A percentile compares a stretch with the other conserved stretches of the same genome.
Conservation (phyloP, 92 coral and sea anemone species). For the Palythoa caribaeorum region DNA sequence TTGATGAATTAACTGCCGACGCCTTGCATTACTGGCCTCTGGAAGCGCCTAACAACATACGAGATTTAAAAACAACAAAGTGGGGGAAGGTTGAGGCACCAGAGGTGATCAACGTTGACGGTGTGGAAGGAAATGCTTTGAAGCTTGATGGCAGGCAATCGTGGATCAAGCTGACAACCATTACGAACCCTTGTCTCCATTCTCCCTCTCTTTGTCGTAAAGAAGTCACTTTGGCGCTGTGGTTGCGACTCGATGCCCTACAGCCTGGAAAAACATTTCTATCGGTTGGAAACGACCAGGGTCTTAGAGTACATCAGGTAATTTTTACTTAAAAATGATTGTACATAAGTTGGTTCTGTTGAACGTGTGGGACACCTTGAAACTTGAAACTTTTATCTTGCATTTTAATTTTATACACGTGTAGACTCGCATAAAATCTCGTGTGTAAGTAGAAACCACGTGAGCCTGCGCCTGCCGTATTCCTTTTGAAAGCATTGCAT, state of each 20-base stretch:
- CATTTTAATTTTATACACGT: background rate
- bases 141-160: constrained; percentile 8
- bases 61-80: constrained; percentile 9
- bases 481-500: background rate
- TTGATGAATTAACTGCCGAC: constrained; percentile 2
- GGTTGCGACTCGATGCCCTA: background rate
- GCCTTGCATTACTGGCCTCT: constrained; percentile 32
- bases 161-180: constrained; percentile 21
- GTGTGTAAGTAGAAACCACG: background rate
- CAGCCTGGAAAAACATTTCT: constrained; percentile 30
- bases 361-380: background rate
- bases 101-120: background rate
- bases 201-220: background rate
- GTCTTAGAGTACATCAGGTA: constrained; percentile 43
- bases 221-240: constrained; percentile 15
- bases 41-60: constrained; percentile 7
- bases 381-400: background rate
- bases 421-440: background rate
- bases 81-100: constrained; percentile 16
- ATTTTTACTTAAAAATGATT: background rate
- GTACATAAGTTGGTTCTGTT: background rate
- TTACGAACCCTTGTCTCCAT: constrained; percentile 11
- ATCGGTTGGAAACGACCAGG: constrained; percentile 25
- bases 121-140: constrained; percentile 41
- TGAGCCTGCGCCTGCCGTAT: background rate